Percentiles rank a stretch among this genome's conserved stretches.
These are phyloP conservation scores for Anticlea derivata DNA, from an alignment of 2,888 invertebrate genomes.

Conservation along the genomic window DNA sequence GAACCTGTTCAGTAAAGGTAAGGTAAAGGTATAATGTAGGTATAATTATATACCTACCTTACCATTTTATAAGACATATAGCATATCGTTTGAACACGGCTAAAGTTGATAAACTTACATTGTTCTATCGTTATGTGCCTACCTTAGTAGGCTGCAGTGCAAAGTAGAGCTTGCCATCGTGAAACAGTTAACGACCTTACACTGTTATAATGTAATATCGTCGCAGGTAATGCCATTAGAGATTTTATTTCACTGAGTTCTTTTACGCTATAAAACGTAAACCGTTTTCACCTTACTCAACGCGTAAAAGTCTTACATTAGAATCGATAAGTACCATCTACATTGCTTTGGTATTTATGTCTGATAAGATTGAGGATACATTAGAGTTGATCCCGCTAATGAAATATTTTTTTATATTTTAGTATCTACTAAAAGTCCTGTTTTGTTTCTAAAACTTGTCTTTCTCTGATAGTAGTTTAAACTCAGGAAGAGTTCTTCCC, in stretches of 20 bases:
- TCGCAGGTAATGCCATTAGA: conserved; percentile 35
- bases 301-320: conserved; percentile 32
- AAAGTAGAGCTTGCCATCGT: conserved; percentile 43
- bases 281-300: conserved; percentile 34
- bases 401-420: too few relatives aligned
- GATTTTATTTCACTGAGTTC: conserved; percentile 37
- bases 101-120: conserved; percentile 52
- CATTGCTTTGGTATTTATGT: conserved; percentile 2
- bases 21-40: too few relatives aligned
- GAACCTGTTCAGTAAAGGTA: too few relatives aligned
- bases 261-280: conserved; percentile 34
- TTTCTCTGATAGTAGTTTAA: conserved; percentile 13
- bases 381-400: too few relatives aligned
- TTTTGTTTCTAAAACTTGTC: conserved; percentile 18
- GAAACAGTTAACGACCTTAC: conserved; percentile 57
- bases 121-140: conserved; percentile 51
- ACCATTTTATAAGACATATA: too few relatives aligned
- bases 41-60: too few relatives aligned
- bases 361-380: conserved; percentile 3
- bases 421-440: conserved; percentile 1
- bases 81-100: too few relatives aligned
- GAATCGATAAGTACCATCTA: conserved; percentile 28
- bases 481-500: conserved; percentile 3
- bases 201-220: conserved; percentile 40
- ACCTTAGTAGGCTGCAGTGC: conserved; percentile 46